Conservation (phyloP, 2,113 vertebrate species). For the Ictidomys tridecemlineatus region DNA sequence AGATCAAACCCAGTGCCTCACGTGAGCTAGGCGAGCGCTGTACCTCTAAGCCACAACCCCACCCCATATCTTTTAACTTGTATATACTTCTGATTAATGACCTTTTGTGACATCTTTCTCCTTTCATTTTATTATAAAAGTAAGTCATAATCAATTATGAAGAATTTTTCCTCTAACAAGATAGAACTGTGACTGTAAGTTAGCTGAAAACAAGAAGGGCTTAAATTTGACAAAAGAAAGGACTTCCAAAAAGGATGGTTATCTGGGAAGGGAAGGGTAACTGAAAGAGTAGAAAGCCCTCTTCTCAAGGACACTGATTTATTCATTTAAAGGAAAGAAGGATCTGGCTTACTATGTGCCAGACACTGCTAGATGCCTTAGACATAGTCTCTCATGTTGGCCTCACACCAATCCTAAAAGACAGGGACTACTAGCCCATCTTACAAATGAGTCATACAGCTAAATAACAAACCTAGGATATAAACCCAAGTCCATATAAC, state of each 20-base stretch:
- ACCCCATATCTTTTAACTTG: neutral
- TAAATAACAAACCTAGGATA: neutral
- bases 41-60: no score
- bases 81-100: neutral
- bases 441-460: neutral
- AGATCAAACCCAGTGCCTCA: no score
- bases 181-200: neutral
- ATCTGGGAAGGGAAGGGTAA: neutral
- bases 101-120: conserved; percentile 40
- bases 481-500: neutral
- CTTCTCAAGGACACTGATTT: neutral
- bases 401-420: neutral
- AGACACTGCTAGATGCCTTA: neutral
- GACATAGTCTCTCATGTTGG: neutral
- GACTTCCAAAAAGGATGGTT: neutral
- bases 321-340: neutral
- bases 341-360: neutral
- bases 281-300: neutral
- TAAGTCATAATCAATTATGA: conserved; percentile 11
- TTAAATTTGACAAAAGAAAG: neutral
- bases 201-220: conserved; percentile 9
- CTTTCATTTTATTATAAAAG: conserved; percentile 51
- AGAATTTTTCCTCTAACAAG: conserved; percentile 7
- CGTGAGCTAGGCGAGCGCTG: no score
- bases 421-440: neutral